These are phyloP conservation scores for Alosa sapidissima DNA, from an alignment of 2,797 vertebrate genomes.

Conservation along the genomic window DNA sequence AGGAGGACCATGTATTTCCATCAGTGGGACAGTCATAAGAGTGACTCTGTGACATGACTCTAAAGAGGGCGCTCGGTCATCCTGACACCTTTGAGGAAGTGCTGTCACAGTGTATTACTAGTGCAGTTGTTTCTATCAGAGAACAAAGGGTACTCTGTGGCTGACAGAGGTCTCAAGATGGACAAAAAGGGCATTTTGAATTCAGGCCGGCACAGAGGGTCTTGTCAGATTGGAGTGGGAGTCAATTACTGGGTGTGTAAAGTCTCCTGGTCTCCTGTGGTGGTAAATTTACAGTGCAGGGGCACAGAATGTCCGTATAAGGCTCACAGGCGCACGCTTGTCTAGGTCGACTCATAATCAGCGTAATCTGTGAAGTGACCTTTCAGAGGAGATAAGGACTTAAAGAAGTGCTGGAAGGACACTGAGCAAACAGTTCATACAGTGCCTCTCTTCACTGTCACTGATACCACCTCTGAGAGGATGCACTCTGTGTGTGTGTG, in stretches of 20 bases:
- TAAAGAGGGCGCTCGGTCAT: neutral
- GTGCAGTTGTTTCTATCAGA: neutral
- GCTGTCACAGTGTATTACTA: neutral
- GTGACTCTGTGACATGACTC: no score
- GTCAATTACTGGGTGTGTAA: neutral
- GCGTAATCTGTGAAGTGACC: neutral
- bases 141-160: neutral
- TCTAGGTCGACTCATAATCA: neutral
- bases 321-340: neutral
- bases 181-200: neutral
- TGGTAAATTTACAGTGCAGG: neutral
- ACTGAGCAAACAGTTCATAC: neutral
- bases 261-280: neutral
- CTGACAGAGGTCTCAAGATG: neutral
- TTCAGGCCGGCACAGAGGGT: neutral
- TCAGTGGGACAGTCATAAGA: neutral
- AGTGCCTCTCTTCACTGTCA: neutral
- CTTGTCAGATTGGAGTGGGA: neutral
- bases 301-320: constrained; percentile 6
- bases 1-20: neutral
- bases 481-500: neutral
- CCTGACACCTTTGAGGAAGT: neutral
- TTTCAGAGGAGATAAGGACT: neutral
- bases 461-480: neutral
- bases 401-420: neutral